Base-by-base conservation (phyloP, 2,888 invertebrate species). In the Neoitamus cyanurus region DNA sequence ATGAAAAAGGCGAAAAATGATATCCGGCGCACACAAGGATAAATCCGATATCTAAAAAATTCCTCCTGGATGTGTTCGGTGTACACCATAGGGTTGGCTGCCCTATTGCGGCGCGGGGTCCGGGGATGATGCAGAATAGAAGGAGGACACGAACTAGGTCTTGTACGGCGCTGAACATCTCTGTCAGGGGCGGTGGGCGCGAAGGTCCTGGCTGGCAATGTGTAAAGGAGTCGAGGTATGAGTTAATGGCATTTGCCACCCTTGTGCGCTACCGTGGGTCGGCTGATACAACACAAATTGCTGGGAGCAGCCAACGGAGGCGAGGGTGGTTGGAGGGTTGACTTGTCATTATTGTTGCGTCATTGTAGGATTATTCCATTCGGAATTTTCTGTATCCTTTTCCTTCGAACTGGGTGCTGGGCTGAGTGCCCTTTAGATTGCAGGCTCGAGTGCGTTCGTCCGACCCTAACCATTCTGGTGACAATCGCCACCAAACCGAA, bases 281-380 rank as follows among this genome's bases (percentile, higher is more conserved):
- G 68, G 25, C 20, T 69, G 82, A 69, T 82, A 82, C 69, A 82
- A 28, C 82, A 20, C 6, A 69, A 69, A 37, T 82, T 82, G 28
- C 58, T 80, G 6, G 36, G 69, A 82, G 37, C 82, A 15, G 13
- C 34, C n/a, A 36, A 37, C 13, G 69, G 42, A 20, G 36, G 36
- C 20, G 30, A 73, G 70, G 58, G 68, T 84, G 75, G 72, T 20
- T 3, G 25, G 20, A 9, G 82, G 84, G 73, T 78, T 68, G 84
- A 77, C 73, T 48, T 72, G 84, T 48, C 77, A 80, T 58, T 72
- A 70, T 83, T 83, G 82, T 85, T 86, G 83, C 68, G 42, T 78
- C 84, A 70, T 80, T 72, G 48, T 80, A 42, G 72, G 82, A 84
- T 80, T 84, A 83, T 42, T 85, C 85, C 72, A 73, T 68, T 84